Evolutionary conservation across 2,113 vertebrate genomes (phyloP).

Genomic region (Monopterus albus): DNA sequence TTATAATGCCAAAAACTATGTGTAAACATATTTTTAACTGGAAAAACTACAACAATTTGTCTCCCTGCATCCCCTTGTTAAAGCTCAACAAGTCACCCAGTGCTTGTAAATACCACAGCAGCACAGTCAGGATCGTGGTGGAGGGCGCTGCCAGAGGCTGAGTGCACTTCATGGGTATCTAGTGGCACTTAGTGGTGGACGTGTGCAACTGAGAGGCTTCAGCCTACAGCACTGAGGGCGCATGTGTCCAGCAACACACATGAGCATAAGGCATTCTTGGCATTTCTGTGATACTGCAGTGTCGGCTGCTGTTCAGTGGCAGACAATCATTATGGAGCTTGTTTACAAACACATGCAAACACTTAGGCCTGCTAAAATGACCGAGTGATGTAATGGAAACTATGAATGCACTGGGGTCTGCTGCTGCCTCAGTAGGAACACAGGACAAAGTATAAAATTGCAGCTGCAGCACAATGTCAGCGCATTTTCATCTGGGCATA

Average conservation of each 20-base stretch:
- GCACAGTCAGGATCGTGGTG: constrained; percentile 24
- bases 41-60: constrained; percentile 43
- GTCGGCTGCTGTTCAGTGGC: constrained; percentile 2
- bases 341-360: constrained; percentile 67
- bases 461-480: constrained; percentile 26
- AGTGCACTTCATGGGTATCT: constrained; percentile 41
- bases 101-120: constrained; percentile 65
- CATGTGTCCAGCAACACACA: not conserved
- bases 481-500: not conserved
- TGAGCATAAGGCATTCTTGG: constrained; percentile 35
- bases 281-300: constrained; percentile 12
- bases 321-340: constrained; percentile 23
- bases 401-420: constrained; percentile 52
- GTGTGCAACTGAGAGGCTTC: constrained; percentile 27
- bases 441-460: constrained; percentile 47
- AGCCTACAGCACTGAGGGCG: not conserved
- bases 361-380: constrained; percentile 52
- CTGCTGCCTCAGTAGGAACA: constrained; percentile 57
- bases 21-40: too few relatives aligned
- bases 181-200: constrained; percentile 65
- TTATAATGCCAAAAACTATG: constrained; percentile 8
- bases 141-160: not conserved
- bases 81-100: constrained; percentile 44
- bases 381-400: constrained; percentile 74
- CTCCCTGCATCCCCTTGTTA: constrained; percentile 48